A percentile compares a stretch with the other conserved stretches of the same genome.
Evolutionary conservation across 2,888 invertebrate species (phyloP).

Genomic region (Diachrysia chrysitis): DNA sequence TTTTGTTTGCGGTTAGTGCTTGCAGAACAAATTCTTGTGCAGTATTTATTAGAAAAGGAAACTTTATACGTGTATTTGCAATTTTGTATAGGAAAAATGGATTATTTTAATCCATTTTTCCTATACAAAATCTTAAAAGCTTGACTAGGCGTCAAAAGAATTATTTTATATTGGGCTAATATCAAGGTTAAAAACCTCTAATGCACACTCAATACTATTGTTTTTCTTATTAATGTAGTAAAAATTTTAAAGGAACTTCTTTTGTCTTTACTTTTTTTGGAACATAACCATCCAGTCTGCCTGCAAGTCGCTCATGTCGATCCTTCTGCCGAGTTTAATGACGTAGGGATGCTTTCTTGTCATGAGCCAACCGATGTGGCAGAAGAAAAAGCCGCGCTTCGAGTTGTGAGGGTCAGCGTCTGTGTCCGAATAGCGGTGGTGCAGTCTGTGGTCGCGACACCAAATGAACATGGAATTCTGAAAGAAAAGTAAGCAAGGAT

Average conservation of each 20-base stretch:
- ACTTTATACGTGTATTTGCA: too few species aligned
- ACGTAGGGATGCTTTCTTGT: constrained; percentile 93
- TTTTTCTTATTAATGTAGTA: too few species aligned
- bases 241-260: too few species aligned
- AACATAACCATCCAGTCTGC: constrained; percentile 92
- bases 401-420: constrained; percentile 95
- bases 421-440: constrained; percentile 92
- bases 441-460: constrained; percentile 94
- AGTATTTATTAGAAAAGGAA: constrained; percentile 1
- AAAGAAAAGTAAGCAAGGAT: constrained; percentile 88
- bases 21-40: neutral
- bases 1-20: neutral
- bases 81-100: neutral
- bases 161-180: neutral
- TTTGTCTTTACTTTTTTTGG: constrained; percentile 91
- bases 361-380: constrained; percentile 96
- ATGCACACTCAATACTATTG: neutral
- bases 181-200: neutral
- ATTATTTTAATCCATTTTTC: too few species aligned
- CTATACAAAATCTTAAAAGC: too few species aligned
- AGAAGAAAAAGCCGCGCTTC: constrained; percentile 95
- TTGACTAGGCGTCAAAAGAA: too few species aligned
- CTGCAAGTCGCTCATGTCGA: constrained; percentile 93
- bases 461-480: constrained; percentile 93
- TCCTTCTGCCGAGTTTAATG: constrained; percentile 90